A percentile compares a stretch with the other conserved stretches of the same genome.
These are phyloP conservation scores for Trichomalopsis sarcophagae DNA, from an alignment of 1,140 invertebrate genomes.

Conservation along the genomic window DNA sequence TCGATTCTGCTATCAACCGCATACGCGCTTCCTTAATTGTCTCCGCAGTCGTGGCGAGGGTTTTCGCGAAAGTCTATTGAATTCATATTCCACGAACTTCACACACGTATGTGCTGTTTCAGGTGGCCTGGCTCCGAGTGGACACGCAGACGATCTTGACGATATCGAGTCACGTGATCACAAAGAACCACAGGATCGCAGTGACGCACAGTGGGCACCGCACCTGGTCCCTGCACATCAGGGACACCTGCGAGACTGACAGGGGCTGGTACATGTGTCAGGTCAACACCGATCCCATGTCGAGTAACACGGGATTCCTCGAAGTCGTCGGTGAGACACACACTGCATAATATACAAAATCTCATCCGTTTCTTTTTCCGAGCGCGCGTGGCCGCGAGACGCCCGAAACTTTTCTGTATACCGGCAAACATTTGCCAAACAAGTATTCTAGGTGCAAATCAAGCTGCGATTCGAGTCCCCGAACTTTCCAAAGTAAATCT, in stretches of 20 bases:
- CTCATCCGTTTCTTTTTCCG: too few species aligned
- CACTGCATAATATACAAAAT: too few species aligned
- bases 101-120: conserved; percentile 50
- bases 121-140: conserved; percentile 79
- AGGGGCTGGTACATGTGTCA: conserved; percentile 78
- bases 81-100: background rate
- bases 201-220: conserved; percentile 77
- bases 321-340: conserved; percentile 76
- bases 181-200: conserved; percentile 77
- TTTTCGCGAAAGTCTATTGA: background rate
- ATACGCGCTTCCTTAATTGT: background rate
- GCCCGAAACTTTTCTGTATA: background rate
- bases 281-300: conserved; percentile 79
- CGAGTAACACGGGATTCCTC: conserved; percentile 76
- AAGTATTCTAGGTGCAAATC: conserved; percentile 31
- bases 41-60: too few species aligned
- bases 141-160: conserved; percentile 80
- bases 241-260: conserved; percentile 73
- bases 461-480: conserved; percentile 16
- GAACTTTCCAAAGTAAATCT: conserved; percentile 26
- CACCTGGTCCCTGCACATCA: conserved; percentile 76
- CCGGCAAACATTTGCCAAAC: conserved; percentile 43
- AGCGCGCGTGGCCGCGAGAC: too few species aligned
- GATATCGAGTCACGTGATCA: conserved; percentile 77
- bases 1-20: background rate